Base-by-base conservation (phyloP, 2,113 vertebrate species). In the Odobenus rosmarus region DNA sequence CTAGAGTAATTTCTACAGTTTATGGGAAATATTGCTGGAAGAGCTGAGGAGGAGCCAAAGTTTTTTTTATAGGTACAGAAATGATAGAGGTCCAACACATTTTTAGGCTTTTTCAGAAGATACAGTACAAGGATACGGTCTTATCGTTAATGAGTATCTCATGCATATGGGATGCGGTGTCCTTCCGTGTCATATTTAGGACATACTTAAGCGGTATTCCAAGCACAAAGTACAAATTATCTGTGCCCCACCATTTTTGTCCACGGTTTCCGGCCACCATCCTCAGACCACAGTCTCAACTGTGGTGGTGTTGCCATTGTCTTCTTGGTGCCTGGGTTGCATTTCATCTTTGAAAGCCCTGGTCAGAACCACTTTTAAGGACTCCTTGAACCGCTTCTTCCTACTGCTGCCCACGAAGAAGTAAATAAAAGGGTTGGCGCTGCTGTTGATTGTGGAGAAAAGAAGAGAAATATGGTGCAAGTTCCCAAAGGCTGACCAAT, bases 281-380 rank as follows among this genome's bases (percentile, higher is more conserved):
- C 31, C 90, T 98, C 97, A 99, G 97, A 99, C 98, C 19, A 98
- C 98, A 0, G 98, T 98, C 98, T 99, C 99, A 0, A 98, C 85
- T 28, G 98, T 90, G 74, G 92, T 15, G 36, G 98, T 55, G 46
- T 97, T 97, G 74, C 97, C 93, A 3, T 79, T 95, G 76, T 12
- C 83, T 31, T 96, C 98, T 33, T 96, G 86, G n/a, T 1, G 3
- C 51, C 74, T 46, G 19, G 95, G 55, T 0, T 94, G 88, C 80
- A 39, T 72, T 16, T 98, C 0, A 0, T 98, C 98, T 71, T 98
- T 98, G 94, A 98, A 98, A 67, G 97, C 96, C 96, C 97, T 69
- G 53, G 18, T 98, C 55, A 98, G 97, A 49, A 98, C 86, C 57
- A 55, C 93, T 90, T 97, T 96, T 14, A 98, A 86, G 12, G 94